phyloP scores from a whole-genome alignment of 2,888 invertebrate genomes.

The Orthosia cruda region DNA sequence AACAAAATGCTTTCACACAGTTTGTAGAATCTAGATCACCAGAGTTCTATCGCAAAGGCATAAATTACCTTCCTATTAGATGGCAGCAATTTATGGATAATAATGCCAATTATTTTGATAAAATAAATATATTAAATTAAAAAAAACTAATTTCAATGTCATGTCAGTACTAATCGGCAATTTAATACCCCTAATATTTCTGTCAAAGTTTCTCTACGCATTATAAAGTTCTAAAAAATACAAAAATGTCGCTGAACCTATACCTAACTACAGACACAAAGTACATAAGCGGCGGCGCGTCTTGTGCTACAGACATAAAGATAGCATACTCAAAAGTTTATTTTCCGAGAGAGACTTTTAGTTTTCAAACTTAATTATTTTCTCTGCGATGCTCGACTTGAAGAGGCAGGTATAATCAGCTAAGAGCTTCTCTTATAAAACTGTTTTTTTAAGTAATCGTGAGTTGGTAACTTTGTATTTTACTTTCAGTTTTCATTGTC shows the following conservation, averaged over 20 bases:
- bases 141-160: too few relatives aligned
- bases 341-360: conserved; percentile 30
- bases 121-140: too few relatives aligned
- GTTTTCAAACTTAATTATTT: conserved; percentile 57
- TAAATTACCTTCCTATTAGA: too few relatives aligned
- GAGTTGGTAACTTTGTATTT: conserved; percentile 52
- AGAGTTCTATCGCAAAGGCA: too few relatives aligned
- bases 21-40: too few relatives aligned
- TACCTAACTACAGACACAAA: not conserved
- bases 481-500: conserved; percentile 22
- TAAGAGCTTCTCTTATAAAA: conserved; percentile 36
- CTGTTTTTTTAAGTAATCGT: conserved; percentile 26
- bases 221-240: not conserved
- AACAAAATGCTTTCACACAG: too few relatives aligned
- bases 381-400: conserved; percentile 35
- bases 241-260: not conserved
- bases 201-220: not conserved
- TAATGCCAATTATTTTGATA: too few relatives aligned
- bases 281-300: too few relatives aligned
- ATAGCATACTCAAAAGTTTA: conserved; percentile 30
- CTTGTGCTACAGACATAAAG: too few relatives aligned
- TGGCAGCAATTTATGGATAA: too few relatives aligned
- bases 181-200: too few relatives aligned
- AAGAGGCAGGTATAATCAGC: conserved; percentile 53
- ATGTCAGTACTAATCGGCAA: too few relatives aligned